phyloP scores from a whole-genome alignment of 2,888 invertebrate genomes.

The Baccha elongata region DNA sequence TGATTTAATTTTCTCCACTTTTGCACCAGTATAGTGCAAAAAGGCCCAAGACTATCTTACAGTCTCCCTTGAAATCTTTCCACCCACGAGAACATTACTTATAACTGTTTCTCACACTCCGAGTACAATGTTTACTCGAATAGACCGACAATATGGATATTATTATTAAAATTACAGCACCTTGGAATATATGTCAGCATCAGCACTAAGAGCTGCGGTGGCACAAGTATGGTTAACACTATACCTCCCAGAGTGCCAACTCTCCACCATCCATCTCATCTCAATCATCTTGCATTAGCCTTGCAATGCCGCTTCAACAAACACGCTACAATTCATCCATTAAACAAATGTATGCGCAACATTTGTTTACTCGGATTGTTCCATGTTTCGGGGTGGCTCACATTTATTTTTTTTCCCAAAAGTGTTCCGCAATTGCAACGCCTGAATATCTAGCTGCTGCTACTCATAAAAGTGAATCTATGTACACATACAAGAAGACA shows the following conservation, averaged over 20 bases:
- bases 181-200: no score
- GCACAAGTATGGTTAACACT: no score
- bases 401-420: constrained; percentile 43
- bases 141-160: no score
- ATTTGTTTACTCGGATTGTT: constrained; percentile 66
- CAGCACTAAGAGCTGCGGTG: no score
- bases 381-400: constrained; percentile 31
- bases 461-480: constrained; percentile 61
- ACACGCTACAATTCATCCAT: constrained; percentile 47
- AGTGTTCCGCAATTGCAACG: constrained; percentile 62
- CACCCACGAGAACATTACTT: no score
- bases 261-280: not conserved
- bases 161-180: no score
- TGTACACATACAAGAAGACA: constrained; percentile 21
- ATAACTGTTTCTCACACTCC: no score
- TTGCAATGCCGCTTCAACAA: constrained; percentile 37
- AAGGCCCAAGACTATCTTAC: no score
- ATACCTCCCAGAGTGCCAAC: not conserved
- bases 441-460: constrained; percentile 7
- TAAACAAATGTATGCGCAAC: constrained; percentile 58
- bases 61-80: no score
- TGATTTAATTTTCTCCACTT: no score
- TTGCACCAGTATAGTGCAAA: no score
- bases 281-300: constrained; percentile 48
- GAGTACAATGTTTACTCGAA: no score